Conservation (phyloP, 2,797 vertebrate genomes). For the Microctenopoma stevenorrisi region DNA sequence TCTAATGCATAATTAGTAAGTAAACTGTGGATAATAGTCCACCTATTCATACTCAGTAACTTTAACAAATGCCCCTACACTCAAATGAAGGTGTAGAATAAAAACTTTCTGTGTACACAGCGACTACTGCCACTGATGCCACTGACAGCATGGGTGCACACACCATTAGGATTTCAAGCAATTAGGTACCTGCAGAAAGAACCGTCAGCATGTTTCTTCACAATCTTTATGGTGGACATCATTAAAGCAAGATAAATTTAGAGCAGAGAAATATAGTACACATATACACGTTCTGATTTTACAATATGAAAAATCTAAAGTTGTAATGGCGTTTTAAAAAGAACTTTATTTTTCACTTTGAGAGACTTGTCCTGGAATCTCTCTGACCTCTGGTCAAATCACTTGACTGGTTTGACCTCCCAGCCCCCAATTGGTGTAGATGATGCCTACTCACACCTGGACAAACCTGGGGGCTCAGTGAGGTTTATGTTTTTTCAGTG, state of each 20-base stretch:
- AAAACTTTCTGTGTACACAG: constrained; percentile 9
- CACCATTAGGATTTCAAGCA: constrained; percentile 31
- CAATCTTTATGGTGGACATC: constrained; percentile 8
- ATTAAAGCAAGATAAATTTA: constrained; percentile 12
- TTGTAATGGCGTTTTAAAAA: background rate
- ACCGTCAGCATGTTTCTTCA: constrained; percentile 28
- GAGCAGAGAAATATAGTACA: background rate
- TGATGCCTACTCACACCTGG: too few species aligned
- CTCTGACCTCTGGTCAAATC: too few species aligned
- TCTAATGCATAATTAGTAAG: constrained; percentile 10
- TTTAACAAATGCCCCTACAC: constrained; percentile 9
- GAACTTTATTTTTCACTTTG: background rate
- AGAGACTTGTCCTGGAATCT: too few species aligned
- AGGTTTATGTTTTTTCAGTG: too few species aligned
- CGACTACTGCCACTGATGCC: constrained; percentile 13
- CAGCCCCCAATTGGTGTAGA: too few species aligned
- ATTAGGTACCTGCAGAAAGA: constrained; percentile 33
- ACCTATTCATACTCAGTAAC: constrained; percentile 8
- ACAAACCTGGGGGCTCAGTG: too few species aligned
- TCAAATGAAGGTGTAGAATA: constrained; percentile 25
- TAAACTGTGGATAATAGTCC: constrained; percentile 8
- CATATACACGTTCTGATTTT: background rate
- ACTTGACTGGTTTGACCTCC: too few species aligned
- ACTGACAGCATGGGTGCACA: constrained; percentile 28
- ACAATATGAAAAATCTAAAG: background rate